Evolutionary conservation across 1,140 invertebrate species (phyloP).

Genomic region (Brachionus asplanchnoidis): DNA sequence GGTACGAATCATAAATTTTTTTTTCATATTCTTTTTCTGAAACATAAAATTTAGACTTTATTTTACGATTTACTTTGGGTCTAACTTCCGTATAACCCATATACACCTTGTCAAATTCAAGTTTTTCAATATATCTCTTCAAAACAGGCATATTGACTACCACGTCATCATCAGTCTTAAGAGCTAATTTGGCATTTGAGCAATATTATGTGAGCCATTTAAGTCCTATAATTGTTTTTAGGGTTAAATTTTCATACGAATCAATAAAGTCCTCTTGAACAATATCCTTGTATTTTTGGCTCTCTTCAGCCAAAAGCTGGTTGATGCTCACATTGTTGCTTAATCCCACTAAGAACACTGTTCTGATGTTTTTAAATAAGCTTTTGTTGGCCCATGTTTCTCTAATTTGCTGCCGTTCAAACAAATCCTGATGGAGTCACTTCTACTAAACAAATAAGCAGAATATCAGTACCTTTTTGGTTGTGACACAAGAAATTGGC

Average conservation of each 20-base stretch:
- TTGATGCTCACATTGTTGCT: not conserved
- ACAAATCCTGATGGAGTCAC: conserved; percentile 42
- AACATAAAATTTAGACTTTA: not conserved
- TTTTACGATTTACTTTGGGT: not conserved
- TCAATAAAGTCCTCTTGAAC: conserved; percentile 46
- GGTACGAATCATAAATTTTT: not conserved
- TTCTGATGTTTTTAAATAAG: not conserved
- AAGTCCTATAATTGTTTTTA: conserved; percentile 45
- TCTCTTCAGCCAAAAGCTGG: conserved; percentile 6
- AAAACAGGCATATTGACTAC: conserved; percentile 38
- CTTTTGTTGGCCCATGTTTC: conserved; percentile 41
- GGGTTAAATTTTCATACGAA: conserved; percentile 44
- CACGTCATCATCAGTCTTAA: conserved; percentile 45
- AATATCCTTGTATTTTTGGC: conserved; percentile 43
- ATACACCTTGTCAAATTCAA: not conserved
- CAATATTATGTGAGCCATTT: conserved; percentile 44
- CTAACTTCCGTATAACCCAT: not conserved
- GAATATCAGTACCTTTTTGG: not conserved
- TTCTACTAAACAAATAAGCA: not conserved
- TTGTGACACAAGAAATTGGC: not conserved
- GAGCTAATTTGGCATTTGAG: conserved; percentile 23
- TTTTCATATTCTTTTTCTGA: not conserved
- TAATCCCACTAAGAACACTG: not conserved
- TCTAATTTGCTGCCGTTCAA: conserved; percentile 42
- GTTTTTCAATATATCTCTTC: not conserved